Base-by-base conservation (phyloP, 2,888 invertebrate genomes). In the Scaptodrosophila latifasciaeformis region DNA sequence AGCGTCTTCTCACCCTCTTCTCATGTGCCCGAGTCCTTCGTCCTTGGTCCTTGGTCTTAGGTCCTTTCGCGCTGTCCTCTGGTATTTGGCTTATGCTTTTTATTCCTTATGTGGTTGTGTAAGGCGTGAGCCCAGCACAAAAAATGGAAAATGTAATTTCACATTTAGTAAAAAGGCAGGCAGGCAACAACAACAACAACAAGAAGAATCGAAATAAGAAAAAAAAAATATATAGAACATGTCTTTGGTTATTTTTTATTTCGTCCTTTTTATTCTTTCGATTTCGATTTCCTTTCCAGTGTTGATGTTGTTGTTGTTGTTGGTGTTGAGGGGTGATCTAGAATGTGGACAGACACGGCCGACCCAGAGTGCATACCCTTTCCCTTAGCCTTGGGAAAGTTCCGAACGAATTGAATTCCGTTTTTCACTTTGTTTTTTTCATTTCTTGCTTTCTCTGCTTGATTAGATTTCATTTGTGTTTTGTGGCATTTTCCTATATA, bases 401-500 rank as follows among this genome's bases (percentile, higher is more conserved):
- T 64, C 51, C 13, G 13, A 12, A 15, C 15, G 15, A 10, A 15
- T 37, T 37, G 37, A 5, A 9, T 27, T 27, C 27, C 27, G 5
- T 9, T 9, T 27, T 27, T 27, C 27, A 27, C 9, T 27, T 27
- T 27, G 5, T 18, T 10, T 12, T 15, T 31, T n/a, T 10, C 31
- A 31, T 31, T 31, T 31, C 31, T 12, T 42, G 71, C 79, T 75
- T 67, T 65, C 67, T 55, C 59, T 72, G 62, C 72, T 72, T 72
- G 72, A 72, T 72, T 72, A 65, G 70, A 72, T 79, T 72, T 72
- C 80, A 72, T 72, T 72, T 72, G 72, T 72, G 72, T 72, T 72
- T 79, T 72, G 80, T 69, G 80, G 77, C 72, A 76, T 79, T 77
- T 65, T 55, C 54, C 63, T 57, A 50, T 49, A 17, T 37, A 37